Conservation (phyloP, 1,140 invertebrate genomes). For the Macrocentrus cingulum region DNA sequence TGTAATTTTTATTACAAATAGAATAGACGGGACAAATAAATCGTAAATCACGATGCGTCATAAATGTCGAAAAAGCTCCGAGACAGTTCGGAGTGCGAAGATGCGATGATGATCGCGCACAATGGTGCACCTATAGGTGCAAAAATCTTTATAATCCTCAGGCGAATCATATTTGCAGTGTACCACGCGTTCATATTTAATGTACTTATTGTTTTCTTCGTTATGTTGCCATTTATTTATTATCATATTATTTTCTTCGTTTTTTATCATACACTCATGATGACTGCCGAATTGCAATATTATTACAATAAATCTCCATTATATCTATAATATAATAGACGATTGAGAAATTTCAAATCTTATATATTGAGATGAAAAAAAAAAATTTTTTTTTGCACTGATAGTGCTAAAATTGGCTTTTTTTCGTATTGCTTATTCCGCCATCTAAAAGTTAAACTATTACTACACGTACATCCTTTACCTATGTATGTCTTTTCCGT, state of each 20-base stretch:
- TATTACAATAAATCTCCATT: too few relatives aligned
- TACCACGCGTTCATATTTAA: too few relatives aligned
- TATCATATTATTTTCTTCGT: too few relatives aligned
- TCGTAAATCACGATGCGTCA: slow-evolving; percentile 50
- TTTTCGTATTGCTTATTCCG: not conserved
- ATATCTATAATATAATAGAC: too few relatives aligned
- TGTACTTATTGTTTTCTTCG: too few relatives aligned
- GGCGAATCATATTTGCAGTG: not conserved
- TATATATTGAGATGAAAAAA: too few relatives aligned
- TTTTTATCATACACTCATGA: too few relatives aligned
- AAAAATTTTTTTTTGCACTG: too few relatives aligned
- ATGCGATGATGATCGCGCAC: slow-evolving; percentile 10
- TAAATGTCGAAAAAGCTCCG: slow-evolving; percentile 48
- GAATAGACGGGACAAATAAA: slow-evolving; percentile 53
- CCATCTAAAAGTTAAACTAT: not conserved
- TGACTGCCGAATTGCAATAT: too few relatives aligned
- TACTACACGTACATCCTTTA: slow-evolving; percentile 31
- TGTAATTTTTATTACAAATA: slow-evolving; percentile 41
- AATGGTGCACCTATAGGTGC: slow-evolving; percentile 6
- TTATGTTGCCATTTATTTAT: too few relatives aligned
- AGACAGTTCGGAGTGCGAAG: slow-evolving; percentile 44
- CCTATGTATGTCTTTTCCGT: slow-evolving; percentile 31
- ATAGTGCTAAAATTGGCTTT: too few relatives aligned
- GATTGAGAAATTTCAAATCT: too few relatives aligned
- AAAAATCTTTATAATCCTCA: not conserved